Evolutionary conservation across 35 echinoderm and acorn worm genomes (phyloP).

Genomic region (Apostichopus californicus): DNA sequence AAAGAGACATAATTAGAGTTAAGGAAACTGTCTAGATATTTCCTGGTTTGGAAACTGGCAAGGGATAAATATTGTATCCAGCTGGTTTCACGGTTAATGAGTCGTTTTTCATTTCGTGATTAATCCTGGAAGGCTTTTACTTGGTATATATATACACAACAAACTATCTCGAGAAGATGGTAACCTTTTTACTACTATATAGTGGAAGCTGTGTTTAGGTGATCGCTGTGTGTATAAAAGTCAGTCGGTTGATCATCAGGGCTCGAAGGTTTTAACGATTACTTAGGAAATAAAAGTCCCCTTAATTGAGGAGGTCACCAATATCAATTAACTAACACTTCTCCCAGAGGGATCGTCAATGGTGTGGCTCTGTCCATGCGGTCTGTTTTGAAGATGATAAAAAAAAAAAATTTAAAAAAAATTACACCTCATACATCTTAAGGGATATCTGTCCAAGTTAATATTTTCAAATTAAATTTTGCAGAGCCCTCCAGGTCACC

Average conservation of each 20-base stretch:
- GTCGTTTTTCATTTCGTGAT: background rate
- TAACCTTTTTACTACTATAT: too few relatives aligned
- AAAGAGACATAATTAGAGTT: too few relatives aligned
- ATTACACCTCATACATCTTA: too few relatives aligned
- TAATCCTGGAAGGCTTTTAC: background rate
- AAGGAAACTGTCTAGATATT: too few relatives aligned
- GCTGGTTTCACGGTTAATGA: background rate
- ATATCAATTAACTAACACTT: background rate
- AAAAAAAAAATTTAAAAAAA: too few relatives aligned
- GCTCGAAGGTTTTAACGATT: background rate
- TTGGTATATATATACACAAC: too few relatives aligned
- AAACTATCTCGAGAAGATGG: too few relatives aligned
- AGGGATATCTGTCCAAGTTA: too few relatives aligned
- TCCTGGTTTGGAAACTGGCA: too few relatives aligned
- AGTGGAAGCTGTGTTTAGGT: background rate
- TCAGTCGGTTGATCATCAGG: background rate
- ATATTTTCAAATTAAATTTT: too few relatives aligned
- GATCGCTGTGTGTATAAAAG: background rate
- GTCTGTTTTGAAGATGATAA: too few relatives aligned
- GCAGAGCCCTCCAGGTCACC: too few relatives aligned
- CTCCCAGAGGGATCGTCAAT: background rate
- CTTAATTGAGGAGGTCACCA: conserved; percentile 26
- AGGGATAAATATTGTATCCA: background rate
- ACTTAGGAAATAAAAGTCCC: conserved; percentile 7
- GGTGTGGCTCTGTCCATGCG: background rate